Evolutionary conservation across 2,797 vertebrate species (phyloP), one percentile per base, ranked within the genome.

Genomic region (Leuciscus waleckii): DNA sequence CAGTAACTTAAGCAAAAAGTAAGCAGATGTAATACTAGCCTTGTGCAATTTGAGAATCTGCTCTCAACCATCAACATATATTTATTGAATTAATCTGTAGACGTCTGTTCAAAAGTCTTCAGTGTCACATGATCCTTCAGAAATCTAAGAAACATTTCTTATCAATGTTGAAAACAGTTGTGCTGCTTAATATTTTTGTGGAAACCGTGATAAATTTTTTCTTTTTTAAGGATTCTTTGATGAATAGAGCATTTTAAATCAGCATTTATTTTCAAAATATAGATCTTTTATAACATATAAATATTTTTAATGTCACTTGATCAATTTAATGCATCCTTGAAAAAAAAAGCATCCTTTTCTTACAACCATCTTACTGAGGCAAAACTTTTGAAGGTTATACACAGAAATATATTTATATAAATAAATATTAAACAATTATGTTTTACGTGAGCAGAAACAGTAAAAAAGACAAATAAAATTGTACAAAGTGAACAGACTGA

Each of bases 121-220:
- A 46, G 16, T 7, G 23, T 26, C 43, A 32, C 29, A 23, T 54
- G 46, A 75, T 75, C 19, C 46, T 74, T 74, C 17, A 51, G 71
- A 74, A 51, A 74, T 74, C 16, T 21, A 75, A 49, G 7, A 74
- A 74, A 74, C 43, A 26, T 71, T 26, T 71, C 6, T 26, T 43
- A 26, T 26, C 13, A 71, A 9, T 32, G 26, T 32, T 49, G 7
- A 49, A 29, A 73, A 73, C 70, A 29, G 70, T 49, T 49, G 7
- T 29, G 8, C 4, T 32, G 10, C n/a, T 49, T 19, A 0, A 49
- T 74, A 74, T 29, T 29, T 43, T 73, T 29, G n/a, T 63, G 26
- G 26, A 63, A 63, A 29, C 26, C 5, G n/a, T 63, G 58, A 29
- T 29, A 7, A 0, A 2, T n/a, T 9, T 61, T 14, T 58, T n/a